Base-by-base conservation (phyloP, 2,797 vertebrate genomes). In the Bradypus variegatus region DNA sequence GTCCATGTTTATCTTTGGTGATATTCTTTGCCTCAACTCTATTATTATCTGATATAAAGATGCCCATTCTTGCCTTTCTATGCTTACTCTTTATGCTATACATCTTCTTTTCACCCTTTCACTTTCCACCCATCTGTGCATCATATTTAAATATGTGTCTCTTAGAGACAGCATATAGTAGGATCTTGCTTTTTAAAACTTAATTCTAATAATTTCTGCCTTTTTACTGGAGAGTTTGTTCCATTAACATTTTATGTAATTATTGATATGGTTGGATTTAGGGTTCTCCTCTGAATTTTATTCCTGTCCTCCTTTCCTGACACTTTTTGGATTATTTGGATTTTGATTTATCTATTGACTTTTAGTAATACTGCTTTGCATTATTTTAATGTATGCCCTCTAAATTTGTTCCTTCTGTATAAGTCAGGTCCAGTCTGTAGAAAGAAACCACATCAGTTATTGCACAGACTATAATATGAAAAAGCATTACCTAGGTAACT, bases 401-500 rank as follows among this genome's bases (percentile, higher is more conserved):
- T 85, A 82, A 88, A 70, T 27, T 73, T 38, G 8, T 85, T 85
- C 18, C 33, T 85, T 91, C 38, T 85, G 5, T 89, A 85, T 53
- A 27, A 86, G 11, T 48, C 64, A 81, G 55, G 18, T 86, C 62
- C 31, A 65, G 38, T 29, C 36, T n/a, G 65, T n/a, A 92, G 72
- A 89, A 2, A 89, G 78, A 67, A 89, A 75, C 23, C 33, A 81
- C 60, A 36, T 7, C 36, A 84, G n/a, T 72, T 77, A 70, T 75
- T 29, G 31, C 91, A 88, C 13, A 38, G 50, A 88, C 10, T 65
- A 84, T 78, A 76, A 55, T 84, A 80, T 72, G 93, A 91, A 92
- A 55, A 87, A 31, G 7, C 64, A 29, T 84, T 70, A 88, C 72
- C 86, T 80, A 31, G 65, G 64, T 89, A 65, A 64, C 58, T 89